Evolutionary conservation across 2,113 vertebrate genomes (phyloP).

Genomic region (Apodemus speciosus): DNA sequence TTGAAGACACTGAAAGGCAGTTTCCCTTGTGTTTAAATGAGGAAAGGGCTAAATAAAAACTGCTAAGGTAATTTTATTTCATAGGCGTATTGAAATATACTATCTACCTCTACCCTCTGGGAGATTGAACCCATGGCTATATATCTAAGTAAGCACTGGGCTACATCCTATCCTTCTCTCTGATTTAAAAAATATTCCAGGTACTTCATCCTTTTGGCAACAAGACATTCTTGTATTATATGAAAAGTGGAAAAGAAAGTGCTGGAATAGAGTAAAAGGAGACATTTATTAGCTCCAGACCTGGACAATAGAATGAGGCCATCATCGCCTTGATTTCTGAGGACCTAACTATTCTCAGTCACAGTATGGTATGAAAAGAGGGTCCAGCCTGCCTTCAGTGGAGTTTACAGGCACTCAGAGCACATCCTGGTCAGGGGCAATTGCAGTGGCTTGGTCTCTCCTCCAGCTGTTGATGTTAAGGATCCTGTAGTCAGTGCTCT

Average conservation of each 20-base stretch:
- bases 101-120: not conserved
- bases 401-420: too few species aligned
- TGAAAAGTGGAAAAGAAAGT: not conserved
- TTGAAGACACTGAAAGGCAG: not conserved
- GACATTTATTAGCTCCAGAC: not conserved
- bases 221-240: not conserved
- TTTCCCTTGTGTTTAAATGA: conserved; percentile 25
- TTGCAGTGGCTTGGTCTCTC: not conserved
- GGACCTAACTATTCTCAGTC: not conserved
- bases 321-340: not conserved
- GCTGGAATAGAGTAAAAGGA: not conserved
- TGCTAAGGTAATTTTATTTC: conserved; percentile 37
- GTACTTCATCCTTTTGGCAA: not conserved
- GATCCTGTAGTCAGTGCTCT: not conserved
- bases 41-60: conserved; percentile 40
- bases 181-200: not conserved
- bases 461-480: not conserved
- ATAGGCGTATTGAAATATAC: conserved; percentile 19
- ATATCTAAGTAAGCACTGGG: not conserved
- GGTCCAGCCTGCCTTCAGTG: not conserved
- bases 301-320: not conserved
- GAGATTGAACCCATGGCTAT: not conserved
- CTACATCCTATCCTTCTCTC: not conserved
- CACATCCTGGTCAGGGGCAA: not conserved
- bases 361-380: not conserved